Evolutionary conservation across 1,140 invertebrate species (phyloP).

Genomic region (Drosophila miranda): DNA sequence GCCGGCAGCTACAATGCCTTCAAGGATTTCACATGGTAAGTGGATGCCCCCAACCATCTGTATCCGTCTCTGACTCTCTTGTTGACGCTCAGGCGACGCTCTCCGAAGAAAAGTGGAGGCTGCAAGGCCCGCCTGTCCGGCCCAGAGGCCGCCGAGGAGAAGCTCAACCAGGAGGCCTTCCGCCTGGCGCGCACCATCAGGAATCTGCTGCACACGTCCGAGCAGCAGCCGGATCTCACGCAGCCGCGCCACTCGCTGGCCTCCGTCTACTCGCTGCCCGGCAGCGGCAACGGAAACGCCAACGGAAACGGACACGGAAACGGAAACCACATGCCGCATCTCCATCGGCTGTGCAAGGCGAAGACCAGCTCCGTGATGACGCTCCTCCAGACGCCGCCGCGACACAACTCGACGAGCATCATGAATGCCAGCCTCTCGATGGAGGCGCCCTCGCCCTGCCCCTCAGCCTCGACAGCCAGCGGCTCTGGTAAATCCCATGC

Average conservation of each 20-base stretch:
- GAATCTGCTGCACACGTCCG: slow-evolving; percentile 85
- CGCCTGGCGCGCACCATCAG: slow-evolving; percentile 86
- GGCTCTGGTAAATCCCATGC: slow-evolving; percentile 32
- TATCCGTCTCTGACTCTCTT: too few relatives aligned
- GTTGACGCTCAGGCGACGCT: slow-evolving; percentile 59
- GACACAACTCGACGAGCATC: slow-evolving; percentile 61
- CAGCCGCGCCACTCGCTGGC: slow-evolving; percentile 70
- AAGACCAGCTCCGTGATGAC: slow-evolving; percentile 53
- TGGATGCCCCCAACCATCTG: not conserved
- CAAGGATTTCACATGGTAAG: slow-evolving; percentile 83
- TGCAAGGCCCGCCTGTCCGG: slow-evolving; percentile 51
- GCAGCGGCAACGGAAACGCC: slow-evolving; percentile 4
- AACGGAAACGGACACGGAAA: too few relatives aligned
- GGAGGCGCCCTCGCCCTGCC: slow-evolving; percentile 14
- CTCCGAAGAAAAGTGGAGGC: slow-evolving; percentile 66
- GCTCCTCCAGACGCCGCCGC: slow-evolving; percentile 33
- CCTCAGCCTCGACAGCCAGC: not conserved
- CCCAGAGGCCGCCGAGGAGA: slow-evolving; percentile 84
- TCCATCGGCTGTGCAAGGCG: slow-evolving; percentile 56
- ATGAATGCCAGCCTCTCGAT: slow-evolving; percentile 44
- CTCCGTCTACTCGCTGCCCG: slow-evolving; percentile 19
- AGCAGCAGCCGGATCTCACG: slow-evolving; percentile 85
- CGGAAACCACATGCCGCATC: too few relatives aligned
- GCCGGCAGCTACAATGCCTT: slow-evolving; percentile 81
- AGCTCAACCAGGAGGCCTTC: slow-evolving; percentile 87